These are phyloP conservation scores for Thecocarcelia acutangulata DNA, from an alignment of 2,888 invertebrate genomes.

Conservation along the genomic window DNA sequence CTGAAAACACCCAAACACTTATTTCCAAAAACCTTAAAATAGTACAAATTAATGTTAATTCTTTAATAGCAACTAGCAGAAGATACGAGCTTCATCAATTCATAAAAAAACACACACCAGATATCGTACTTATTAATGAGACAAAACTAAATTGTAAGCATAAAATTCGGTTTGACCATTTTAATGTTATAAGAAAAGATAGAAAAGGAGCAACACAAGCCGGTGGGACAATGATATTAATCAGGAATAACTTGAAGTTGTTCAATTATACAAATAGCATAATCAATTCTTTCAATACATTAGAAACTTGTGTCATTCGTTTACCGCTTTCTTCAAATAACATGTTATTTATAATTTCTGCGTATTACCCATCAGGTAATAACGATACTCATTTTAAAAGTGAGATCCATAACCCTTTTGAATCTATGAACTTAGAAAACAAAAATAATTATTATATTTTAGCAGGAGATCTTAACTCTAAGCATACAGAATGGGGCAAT, in stretches of 20 bases:
- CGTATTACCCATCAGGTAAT: background rate
- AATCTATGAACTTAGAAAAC: background rate
- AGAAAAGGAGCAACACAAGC: background rate
- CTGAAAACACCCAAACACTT: background rate
- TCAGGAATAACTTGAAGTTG: background rate
- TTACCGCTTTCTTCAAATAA: background rate
- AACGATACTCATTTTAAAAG: background rate
- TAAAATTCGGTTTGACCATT: background rate
- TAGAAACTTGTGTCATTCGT: background rate
- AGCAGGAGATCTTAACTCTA: slow-evolving; percentile 4
- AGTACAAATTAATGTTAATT: slow-evolving; percentile 3
- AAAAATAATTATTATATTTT: slow-evolving; percentile 6
- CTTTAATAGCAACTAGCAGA: background rate
- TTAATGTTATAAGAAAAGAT: background rate
- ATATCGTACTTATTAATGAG: background rate
- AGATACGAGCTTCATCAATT: background rate
- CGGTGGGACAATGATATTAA: background rate
- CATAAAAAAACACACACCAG: background rate
- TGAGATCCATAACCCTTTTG: background rate
- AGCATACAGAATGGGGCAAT: background rate
- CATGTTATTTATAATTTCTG: background rate
- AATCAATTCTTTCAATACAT: background rate
- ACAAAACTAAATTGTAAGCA: background rate
- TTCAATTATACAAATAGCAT: background rate
- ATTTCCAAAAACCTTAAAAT: background rate